These are phyloP conservation scores for Copidosoma floridanum DNA, from an alignment of 1,140 invertebrate species.

Conservation along the genomic window DNA sequence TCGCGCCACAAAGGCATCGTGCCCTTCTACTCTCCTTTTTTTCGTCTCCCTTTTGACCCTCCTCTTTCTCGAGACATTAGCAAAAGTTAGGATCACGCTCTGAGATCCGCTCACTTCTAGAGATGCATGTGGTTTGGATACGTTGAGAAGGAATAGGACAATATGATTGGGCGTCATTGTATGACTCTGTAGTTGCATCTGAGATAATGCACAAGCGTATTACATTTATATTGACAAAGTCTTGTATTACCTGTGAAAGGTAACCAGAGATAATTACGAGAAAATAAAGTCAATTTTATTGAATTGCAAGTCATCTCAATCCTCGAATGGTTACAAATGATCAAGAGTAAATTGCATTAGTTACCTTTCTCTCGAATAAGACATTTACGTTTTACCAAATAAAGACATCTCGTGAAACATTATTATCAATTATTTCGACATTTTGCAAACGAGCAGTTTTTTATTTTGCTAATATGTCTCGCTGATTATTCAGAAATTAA, in stretches of 20 bases:
- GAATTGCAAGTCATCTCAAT: no score
- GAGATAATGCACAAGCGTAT: background rate
- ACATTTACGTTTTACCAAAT: no score
- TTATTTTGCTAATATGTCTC: no score
- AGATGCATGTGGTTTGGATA: background rate
- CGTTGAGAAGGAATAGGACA: background rate
- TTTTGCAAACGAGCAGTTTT: no score
- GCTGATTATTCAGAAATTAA: no score
- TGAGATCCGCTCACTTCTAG: background rate
- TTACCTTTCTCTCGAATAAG: no score
- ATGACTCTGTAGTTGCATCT: conserved; percentile 19
- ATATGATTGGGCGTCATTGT: conserved; percentile 11
- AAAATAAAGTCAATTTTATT: background rate
- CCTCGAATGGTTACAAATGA: no score
- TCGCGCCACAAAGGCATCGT: background rate
- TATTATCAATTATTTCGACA: no score
- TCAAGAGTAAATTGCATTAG: no score
- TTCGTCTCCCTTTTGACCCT: background rate
- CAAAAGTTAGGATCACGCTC: conserved; percentile 16
- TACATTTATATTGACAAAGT: no score
- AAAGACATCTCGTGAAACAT: no score
- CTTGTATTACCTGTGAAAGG: no score
- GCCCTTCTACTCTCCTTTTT: background rate
- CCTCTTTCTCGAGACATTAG: conserved; percentile 9
- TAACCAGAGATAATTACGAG: background rate